Base-by-base conservation (phyloP, 2,888 invertebrate genomes). In the Odontothrips loti region DNA sequence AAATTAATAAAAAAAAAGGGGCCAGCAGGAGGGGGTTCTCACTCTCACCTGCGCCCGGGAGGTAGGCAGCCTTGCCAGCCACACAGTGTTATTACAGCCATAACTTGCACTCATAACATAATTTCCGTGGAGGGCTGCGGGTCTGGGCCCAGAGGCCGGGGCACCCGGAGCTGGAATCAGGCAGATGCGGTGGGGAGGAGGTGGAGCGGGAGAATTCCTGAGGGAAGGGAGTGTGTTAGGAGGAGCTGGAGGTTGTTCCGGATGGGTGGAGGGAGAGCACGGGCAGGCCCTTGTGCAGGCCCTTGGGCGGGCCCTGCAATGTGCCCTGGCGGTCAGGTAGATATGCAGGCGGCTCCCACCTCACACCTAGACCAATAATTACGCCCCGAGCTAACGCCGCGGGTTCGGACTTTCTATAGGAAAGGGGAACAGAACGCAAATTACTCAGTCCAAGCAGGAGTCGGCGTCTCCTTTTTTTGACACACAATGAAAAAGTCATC, bases 31-130 rank as follows among this genome's bases (percentile, higher is more conserved):
- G 34, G n/a, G 68, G 68, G 68, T 75, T 27, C 68, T 75, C 68
- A 75, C 68, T 10, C 68, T 75, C 68, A 75, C 68, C 68, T 75
- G 68, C 68, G 68, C 68, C 68, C 68, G 23, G 68, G 68, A 75
- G 68, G 68, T 75, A 75, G 68, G 68, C 68, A 23, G 68, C 27
- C 68, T 20, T 20, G 58, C 58, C 51, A 51, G 51, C 51, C 58
- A 58, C 58, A 75, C 68, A 75, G 23, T 75, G 68, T 75, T 75
- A 75, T 75, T 75, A 75, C 68, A 75, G 68, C 68, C 68, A 75
- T 75, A 75, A 75, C 68, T 75, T 75, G 68, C 68, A 75, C 68
- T 75, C 68, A 75, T 75, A 75, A 75, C 68, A 75, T 75, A 75
- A 75, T 75, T 75, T 75, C 68, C 68, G 68, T 11, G 68, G 68